Evolutionary conservation across 2,113 vertebrate genomes (phyloP).

Genomic region (Haliaeetus leucogaster): DNA sequence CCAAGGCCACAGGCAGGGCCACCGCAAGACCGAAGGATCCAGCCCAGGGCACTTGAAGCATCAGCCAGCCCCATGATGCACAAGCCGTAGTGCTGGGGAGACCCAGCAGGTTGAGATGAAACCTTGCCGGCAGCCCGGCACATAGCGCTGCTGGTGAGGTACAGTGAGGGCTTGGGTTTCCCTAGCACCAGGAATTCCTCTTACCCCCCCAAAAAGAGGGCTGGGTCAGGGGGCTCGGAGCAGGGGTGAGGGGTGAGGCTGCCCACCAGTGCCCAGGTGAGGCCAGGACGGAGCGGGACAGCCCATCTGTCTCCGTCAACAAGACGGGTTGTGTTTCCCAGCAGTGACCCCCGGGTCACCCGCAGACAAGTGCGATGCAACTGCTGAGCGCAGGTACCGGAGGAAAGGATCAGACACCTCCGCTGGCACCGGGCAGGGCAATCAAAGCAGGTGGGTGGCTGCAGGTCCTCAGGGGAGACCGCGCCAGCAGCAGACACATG

Average conservation of each 20-base stretch:
- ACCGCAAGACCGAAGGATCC: background rate
- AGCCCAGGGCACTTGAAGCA: background rate
- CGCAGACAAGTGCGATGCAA: background rate
- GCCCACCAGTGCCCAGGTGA: fast-evolving
- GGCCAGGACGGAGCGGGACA: background rate
- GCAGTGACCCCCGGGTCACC: background rate
- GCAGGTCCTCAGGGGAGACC: background rate
- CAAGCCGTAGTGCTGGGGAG: background rate
- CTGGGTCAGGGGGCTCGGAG: background rate
- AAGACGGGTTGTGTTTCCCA: background rate
- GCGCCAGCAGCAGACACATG: background rate
- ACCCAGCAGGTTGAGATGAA: background rate
- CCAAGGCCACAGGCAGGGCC: background rate
- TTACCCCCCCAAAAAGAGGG: background rate
- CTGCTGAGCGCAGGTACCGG: too few relatives aligned
- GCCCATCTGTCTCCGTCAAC: fast-evolving
- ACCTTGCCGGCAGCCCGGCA: background rate
- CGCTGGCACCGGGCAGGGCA: background rate
- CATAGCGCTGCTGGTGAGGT: background rate
- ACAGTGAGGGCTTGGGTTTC: background rate
- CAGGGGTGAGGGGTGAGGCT: background rate
- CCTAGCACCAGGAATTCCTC: background rate
- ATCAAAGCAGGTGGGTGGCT: background rate
- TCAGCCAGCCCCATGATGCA: background rate
- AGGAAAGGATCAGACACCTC: background rate